A percentile compares a stretch with the other conserved stretches of the same genome.
phyloP scores from a whole-genome alignment of 64 coral and sea anemone species.

The Astreopora myriophthalma region DNA sequence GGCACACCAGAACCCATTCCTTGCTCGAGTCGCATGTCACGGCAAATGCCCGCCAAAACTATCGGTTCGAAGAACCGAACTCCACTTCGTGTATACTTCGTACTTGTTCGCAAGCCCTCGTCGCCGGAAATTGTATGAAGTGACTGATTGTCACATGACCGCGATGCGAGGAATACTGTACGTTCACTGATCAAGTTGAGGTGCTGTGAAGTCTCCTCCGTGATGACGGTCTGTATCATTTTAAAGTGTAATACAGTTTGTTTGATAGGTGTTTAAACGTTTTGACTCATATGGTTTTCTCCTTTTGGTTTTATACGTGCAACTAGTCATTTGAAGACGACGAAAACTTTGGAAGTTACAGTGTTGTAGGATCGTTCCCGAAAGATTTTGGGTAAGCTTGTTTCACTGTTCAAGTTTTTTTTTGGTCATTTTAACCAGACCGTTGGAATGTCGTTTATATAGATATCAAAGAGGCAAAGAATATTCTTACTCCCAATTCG shows the following conservation, averaged over 20 bases:
- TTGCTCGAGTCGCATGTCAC: too few relatives aligned
- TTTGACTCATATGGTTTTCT: neutral
- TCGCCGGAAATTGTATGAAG: conserved; percentile 9
- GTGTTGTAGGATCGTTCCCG: conserved; percentile 94
- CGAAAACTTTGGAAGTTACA: conserved; percentile 98
- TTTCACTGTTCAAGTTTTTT: neutral
- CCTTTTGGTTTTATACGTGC: neutral
- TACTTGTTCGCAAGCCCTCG: neutral
- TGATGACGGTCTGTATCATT: neutral
- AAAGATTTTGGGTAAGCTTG: conserved; percentile 96
- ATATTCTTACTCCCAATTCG: neutral
- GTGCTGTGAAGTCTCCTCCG: neutral
- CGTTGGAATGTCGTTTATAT: neutral
- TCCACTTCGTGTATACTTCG: neutral
- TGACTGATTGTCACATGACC: conserved; percentile 55
- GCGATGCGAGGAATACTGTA: neutral
- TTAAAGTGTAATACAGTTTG: neutral
- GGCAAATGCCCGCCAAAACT: neutral
- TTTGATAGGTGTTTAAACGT: neutral
- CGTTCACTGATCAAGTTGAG: neutral
- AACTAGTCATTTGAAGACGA: conserved; percentile 93
- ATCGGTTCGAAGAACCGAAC: neutral
- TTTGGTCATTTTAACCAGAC: neutral
- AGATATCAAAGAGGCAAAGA: neutral
- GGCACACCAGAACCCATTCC: too few relatives aligned